Percentiles rank a stretch among this genome's conserved stretches.
These are phyloP conservation scores for Rotaria magnacalcarata DNA, from an alignment of 2,888 invertebrate species.

Conservation along the genomic window DNA sequence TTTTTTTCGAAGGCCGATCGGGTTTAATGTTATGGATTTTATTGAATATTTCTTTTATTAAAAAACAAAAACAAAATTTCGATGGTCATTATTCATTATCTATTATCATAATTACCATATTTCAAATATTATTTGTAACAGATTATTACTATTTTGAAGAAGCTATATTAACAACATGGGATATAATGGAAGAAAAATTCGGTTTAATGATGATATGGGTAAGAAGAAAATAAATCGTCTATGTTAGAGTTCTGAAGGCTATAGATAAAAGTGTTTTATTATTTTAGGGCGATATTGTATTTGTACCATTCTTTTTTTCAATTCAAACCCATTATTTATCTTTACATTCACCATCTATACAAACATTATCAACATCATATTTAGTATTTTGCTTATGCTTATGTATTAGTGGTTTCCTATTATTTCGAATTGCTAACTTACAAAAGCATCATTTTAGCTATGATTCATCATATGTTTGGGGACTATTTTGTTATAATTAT, in stretches of 20 bases:
- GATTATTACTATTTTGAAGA: no score
- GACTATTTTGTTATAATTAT: neutral
- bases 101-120: no score
- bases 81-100: no score
- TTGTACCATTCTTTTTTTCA: slow-evolving; percentile 5
- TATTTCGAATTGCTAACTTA: neutral
- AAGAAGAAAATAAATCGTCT: neutral
- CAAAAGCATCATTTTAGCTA: neutral
- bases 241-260: neutral
- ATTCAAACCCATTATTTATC: neutral
- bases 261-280: neutral
- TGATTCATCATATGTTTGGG: neutral
- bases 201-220: no score
- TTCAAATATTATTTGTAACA: no score
- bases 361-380: neutral
- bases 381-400: neutral
- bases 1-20: no score
- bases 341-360: neutral
- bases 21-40: no score
- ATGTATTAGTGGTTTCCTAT: neutral
- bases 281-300: slow-evolving; percentile 7
- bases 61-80: no score
- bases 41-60: no score
- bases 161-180: no score
- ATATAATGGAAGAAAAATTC: no score